Percentiles rank a stretch among this genome's conserved stretches.
phyloP scores from a whole-genome alignment of 2,888 invertebrate species.

The Electrophaes corylata region DNA sequence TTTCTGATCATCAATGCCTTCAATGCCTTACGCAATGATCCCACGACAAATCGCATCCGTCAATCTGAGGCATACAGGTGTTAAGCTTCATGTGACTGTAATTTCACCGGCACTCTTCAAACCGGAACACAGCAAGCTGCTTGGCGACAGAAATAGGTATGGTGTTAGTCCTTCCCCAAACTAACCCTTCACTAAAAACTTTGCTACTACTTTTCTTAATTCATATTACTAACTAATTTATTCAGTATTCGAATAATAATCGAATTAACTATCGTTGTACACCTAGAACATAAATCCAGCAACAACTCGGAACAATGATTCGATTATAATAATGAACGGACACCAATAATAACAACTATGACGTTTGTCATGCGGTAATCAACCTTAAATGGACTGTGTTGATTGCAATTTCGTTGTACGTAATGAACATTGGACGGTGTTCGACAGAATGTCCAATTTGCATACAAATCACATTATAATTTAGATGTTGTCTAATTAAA shows the following conservation, averaged over 20 bases:
- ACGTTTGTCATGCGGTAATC: slow-evolving; percentile 9
- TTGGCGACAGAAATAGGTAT: too few relatives aligned
- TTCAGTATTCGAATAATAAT: neutral
- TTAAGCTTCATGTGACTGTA: too few relatives aligned
- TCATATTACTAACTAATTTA: too few relatives aligned
- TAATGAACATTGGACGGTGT: slow-evolving; percentile 1
- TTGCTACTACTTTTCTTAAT: too few relatives aligned
- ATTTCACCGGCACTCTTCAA: too few relatives aligned
- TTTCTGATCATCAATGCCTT: too few relatives aligned
- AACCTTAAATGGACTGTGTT: slow-evolving; percentile 9
- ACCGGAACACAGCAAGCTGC: too few relatives aligned
- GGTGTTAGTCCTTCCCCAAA: too few relatives aligned
- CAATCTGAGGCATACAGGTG: too few relatives aligned
- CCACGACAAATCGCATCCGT: too few relatives aligned
- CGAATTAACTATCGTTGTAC: neutral
- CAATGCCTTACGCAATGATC: too few relatives aligned
- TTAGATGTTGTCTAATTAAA: neutral
- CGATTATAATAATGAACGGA: slow-evolving; percentile 3
- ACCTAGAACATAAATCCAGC: neutral
- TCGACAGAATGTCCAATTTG: slow-evolving; percentile 9
- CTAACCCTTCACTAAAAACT: too few relatives aligned
- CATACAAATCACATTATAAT: neutral
- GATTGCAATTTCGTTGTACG: slow-evolving; percentile 13
- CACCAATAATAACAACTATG: slow-evolving; percentile 1
- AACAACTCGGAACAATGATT: slow-evolving; percentile 2